Evolutionary conservation across 1,140 invertebrate species (phyloP).

Genomic region (Macrocentrus cingulum): DNA sequence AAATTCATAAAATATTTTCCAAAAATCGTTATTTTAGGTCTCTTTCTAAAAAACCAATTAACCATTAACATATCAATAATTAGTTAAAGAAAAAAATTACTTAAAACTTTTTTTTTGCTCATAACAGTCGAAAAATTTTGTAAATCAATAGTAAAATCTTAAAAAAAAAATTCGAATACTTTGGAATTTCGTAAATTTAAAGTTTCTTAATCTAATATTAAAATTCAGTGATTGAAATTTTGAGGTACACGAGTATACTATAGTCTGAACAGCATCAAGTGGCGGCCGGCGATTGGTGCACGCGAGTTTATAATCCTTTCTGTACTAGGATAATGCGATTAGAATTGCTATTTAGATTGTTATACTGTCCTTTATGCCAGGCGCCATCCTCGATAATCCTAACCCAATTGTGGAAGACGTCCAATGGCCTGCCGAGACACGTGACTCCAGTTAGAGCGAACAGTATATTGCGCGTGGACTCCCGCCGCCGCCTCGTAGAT

Average conservation of each 20-base stretch:
- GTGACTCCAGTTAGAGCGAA: neutral
- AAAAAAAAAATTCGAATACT: too few species aligned
- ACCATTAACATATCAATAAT: too few species aligned
- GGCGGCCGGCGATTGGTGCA: neutral
- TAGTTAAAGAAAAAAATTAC: too few species aligned
- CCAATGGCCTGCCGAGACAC: conserved; percentile 3
- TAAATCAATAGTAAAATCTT: too few species aligned
- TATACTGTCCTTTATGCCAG: neutral
- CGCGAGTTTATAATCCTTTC: conserved; percentile 21
- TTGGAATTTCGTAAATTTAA: too few species aligned
- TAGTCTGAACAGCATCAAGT: neutral
- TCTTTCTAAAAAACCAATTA: too few species aligned
- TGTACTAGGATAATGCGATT: neutral
- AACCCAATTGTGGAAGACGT: conserved; percentile 7
- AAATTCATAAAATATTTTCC: too few species aligned
- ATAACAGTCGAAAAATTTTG: too few species aligned
- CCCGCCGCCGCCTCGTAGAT: neutral
- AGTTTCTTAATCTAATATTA: too few species aligned
- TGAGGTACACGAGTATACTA: neutral
- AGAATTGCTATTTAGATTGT: conserved; percentile 4
- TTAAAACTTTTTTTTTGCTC: too few species aligned
- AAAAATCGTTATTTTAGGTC: too few species aligned
- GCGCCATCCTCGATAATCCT: neutral
- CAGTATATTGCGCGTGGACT: neutral
- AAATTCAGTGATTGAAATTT: too few species aligned